Conservation (phyloP, 2,797 vertebrate genomes). For the Salarias fasciatus region DNA sequence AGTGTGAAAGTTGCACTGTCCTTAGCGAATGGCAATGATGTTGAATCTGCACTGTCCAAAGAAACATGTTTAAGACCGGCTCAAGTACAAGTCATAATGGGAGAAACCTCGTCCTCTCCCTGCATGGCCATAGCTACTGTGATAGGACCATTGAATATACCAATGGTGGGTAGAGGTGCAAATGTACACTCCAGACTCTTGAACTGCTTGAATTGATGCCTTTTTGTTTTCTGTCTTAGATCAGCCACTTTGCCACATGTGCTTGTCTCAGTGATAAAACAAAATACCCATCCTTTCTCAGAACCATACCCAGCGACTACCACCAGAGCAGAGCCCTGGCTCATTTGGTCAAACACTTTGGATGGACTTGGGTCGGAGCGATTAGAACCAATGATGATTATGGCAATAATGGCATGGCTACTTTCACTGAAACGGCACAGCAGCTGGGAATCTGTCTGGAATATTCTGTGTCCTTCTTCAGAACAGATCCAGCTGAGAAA, state of each 20-base stretch:
- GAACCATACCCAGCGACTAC: conserved; percentile 82
- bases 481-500: conserved; percentile 68
- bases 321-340: conserved; percentile 81
- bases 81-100: conserved; percentile 76
- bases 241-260: conserved; percentile 82
- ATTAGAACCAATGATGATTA: conserved; percentile 77
- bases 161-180: conserved; percentile 60
- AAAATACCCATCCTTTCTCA: conserved; percentile 80
- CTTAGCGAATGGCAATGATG: conserved; percentile 66
- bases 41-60: conserved; percentile 3
- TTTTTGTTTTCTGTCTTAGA: conserved; percentile 43
- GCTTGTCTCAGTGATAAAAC: conserved; percentile 80
- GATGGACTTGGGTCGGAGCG: conserved; percentile 83
- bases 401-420: conserved; percentile 73
- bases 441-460: conserved; percentile 74
- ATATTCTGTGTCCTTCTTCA: conserved; percentile 72
- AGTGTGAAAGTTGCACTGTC: conserved; percentile 68
- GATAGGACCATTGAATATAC: conserved; percentile 75
- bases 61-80: conserved; percentile 59
- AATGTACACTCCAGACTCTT: no score
- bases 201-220: no score
- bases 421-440: conserved; percentile 59
- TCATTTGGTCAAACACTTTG: conserved; percentile 79
- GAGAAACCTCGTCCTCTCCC: conserved; percentile 77
- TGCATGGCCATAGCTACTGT: conserved; percentile 72